These are phyloP conservation scores for Xylota segnis DNA, from an alignment of 2,888 invertebrate genomes.

Conservation along the genomic window DNA sequence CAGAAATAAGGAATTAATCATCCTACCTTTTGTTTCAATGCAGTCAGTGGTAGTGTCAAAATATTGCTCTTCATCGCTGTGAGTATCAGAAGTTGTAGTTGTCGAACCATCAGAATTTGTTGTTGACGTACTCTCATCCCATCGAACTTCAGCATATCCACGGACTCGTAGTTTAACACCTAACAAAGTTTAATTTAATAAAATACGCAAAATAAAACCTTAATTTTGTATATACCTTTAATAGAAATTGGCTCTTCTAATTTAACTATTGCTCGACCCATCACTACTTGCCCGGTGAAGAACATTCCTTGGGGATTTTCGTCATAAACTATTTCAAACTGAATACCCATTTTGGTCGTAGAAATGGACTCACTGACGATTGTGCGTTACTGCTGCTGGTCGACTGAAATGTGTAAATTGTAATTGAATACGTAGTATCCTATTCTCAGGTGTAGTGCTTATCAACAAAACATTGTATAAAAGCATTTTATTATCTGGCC, in stretches of 20 bases:
- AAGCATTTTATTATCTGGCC: neutral
- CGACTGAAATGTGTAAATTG: neutral
- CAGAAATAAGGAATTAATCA: no score
- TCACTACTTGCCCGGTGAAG: conserved; percentile 81
- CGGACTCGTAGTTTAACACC: conserved; percentile 45
- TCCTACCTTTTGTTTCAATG: conserved; percentile 48
- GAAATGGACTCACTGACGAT: neutral
- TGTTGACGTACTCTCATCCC: conserved; percentile 22
- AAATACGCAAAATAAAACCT: neutral
- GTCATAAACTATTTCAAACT: conserved; percentile 81
- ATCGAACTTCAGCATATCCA: conserved; percentile 57
- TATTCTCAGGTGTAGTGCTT: neutral
- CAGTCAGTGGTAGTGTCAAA: conserved; percentile 58
- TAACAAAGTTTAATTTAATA: neutral
- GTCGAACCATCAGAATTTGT: conserved; percentile 38
- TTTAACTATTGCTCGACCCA: conserved; percentile 69
- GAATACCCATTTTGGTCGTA: conserved; percentile 78
- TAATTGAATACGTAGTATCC: neutral
- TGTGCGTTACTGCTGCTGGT: neutral
- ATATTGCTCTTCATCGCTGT: conserved; percentile 51
- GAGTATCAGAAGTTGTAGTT: neutral
- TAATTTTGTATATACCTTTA: conserved; percentile 59
- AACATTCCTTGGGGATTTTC: conserved; percentile 81
- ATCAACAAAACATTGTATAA: neutral
- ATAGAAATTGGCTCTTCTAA: conserved; percentile 77